Evolutionary conservation across 2,113 vertebrate genomes (phyloP).

Genomic region (Scomber scombrus): DNA sequence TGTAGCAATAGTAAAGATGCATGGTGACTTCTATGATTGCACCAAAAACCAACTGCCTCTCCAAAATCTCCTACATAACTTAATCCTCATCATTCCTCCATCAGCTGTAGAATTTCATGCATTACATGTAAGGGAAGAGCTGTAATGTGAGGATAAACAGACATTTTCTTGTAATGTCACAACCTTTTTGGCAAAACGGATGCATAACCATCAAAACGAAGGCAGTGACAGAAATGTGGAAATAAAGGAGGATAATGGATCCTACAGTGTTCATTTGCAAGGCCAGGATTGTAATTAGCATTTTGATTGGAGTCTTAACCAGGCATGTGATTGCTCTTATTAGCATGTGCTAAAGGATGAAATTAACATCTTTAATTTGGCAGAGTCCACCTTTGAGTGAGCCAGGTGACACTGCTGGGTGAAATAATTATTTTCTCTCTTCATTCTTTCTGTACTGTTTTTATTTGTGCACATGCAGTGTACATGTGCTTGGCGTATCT

Average conservation of each 20-base stretch:
- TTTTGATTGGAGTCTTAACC: constrained; percentile 65
- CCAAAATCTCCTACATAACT: neutral
- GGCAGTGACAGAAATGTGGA: constrained; percentile 1
- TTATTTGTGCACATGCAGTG: neutral
- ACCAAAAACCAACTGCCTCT: neutral
- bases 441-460: neutral
- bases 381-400: constrained; percentile 27
- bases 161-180: constrained; percentile 11
- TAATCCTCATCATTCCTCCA: neutral
- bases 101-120: neutral
- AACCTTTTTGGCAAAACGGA: neutral
- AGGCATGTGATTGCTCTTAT: constrained; percentile 63
- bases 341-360: constrained; percentile 47
- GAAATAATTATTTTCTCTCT: constrained; percentile 16
- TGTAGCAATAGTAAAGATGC: too few relatives aligned
- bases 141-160: neutral
- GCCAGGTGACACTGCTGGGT: constrained; percentile 22
- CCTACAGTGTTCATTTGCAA: constrained; percentile 36
- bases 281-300: constrained; percentile 59
- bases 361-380: constrained; percentile 69
- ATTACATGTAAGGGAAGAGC: neutral
- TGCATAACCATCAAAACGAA: neutral
- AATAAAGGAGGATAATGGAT: constrained; percentile 34
- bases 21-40: neutral
- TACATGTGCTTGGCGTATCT: neutral